Evolutionary conservation across 2,797 vertebrate genomes (phyloP).

Genomic region (Uromys caudimaculatus): DNA sequence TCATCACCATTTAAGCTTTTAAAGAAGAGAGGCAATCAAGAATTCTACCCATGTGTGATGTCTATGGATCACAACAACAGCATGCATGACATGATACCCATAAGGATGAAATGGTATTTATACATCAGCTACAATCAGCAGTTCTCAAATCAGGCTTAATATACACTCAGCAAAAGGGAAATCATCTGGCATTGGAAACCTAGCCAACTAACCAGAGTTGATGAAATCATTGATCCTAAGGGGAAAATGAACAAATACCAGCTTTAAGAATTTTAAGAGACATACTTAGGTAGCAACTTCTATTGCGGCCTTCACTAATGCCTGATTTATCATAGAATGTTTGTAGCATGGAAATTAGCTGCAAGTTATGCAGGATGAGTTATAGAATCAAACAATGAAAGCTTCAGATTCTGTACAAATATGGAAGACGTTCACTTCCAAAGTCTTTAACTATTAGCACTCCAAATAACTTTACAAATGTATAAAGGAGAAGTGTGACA

Average conservation of each 20-base stretch:
- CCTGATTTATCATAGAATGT: background rate
- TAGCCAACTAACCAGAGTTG: background rate
- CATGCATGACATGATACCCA: background rate
- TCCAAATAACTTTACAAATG: background rate
- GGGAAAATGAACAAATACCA: background rate
- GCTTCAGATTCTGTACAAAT: background rate
- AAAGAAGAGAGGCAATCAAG: background rate
- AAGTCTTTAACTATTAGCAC: background rate
- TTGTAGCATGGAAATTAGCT: background rate
- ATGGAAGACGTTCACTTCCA: background rate
- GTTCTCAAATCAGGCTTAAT: background rate
- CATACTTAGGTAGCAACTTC: background rate
- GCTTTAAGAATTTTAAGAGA: background rate
- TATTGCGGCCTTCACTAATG: background rate
- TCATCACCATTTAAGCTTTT: background rate
- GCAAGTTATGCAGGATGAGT: background rate
- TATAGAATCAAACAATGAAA: background rate
- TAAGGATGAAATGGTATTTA: background rate
- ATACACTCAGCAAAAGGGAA: background rate
- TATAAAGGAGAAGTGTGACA: constrained; percentile 46
- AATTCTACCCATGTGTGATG: background rate
- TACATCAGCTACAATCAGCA: background rate
- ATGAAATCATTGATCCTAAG: background rate
- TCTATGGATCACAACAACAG: background rate
- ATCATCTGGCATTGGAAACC: background rate